Conservation (phyloP, 2,888 invertebrate genomes). For the Drosophila melanocephala region DNA sequence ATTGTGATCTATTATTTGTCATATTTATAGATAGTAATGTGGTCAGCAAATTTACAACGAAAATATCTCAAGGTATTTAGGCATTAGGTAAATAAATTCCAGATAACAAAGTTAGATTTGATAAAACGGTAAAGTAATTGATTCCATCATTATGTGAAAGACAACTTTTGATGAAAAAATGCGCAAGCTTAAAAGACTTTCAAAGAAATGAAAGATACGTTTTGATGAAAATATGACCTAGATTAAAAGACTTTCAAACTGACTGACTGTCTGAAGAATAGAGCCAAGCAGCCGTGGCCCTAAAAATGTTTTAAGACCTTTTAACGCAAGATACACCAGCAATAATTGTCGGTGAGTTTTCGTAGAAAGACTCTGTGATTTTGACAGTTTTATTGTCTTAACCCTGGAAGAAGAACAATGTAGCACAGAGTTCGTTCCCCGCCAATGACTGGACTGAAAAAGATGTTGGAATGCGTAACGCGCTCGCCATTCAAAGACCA, state of each 20-base stretch:
- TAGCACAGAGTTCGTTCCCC: conserved; percentile 7
- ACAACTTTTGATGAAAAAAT: background rate
- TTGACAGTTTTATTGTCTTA: conserved; percentile 1
- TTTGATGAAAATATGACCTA: conserved; percentile 1
- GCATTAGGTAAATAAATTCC: conserved; percentile 15
- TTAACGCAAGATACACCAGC: background rate
- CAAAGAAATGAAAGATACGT: background rate
- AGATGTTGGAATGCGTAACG: conserved; percentile 46
- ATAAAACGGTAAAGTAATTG: background rate
- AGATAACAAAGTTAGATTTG: conserved; percentile 26
- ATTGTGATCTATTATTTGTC: conserved; percentile 34
- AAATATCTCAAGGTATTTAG: conserved; percentile 15
- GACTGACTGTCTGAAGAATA: background rate
- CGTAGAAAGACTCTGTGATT: conserved; percentile 15
- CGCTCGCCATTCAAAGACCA: conserved; percentile 11
- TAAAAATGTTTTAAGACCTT: conserved; percentile 3
- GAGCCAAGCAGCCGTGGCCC: conserved; percentile 21
- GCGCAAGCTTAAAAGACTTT: background rate
- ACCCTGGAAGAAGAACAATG: conserved; percentile 1
- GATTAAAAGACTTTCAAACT: background rate
- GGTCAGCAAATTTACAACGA: conserved; percentile 47
- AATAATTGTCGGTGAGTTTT: conserved; percentile 1
- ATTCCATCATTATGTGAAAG: conserved; percentile 1
- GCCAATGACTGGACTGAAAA: conserved; percentile 37
- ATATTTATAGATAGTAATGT: conserved; percentile 22